Conservation (phyloP, 1,140 invertebrate species). For the Drosophila leontia region DNA sequence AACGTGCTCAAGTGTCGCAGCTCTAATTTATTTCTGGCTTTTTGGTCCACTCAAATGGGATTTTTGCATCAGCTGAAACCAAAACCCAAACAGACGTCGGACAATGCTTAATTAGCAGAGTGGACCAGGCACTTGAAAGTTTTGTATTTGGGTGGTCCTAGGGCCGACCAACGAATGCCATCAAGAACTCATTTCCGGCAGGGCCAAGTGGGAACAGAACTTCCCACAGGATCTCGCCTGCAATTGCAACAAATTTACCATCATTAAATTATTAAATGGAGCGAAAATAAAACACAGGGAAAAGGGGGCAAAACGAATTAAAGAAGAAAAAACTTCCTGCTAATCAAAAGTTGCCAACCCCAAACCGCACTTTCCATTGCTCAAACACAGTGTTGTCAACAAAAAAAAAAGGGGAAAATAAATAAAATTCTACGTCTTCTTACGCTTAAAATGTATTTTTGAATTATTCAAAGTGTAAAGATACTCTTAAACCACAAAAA, state of each 20-base stretch:
- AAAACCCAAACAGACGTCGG: constrained; percentile 24
- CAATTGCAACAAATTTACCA: constrained; percentile 47
- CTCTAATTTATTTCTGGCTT: constrained; percentile 51
- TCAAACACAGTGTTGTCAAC: constrained; percentile 1
- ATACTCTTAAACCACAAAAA: neutral
- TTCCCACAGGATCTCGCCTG: constrained; percentile 50
- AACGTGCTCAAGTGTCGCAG: constrained; percentile 31
- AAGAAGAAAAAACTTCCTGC: constrained; percentile 40
- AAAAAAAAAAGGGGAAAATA: neutral
- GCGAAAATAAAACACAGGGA: constrained; percentile 43
- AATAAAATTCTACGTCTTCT: no score
- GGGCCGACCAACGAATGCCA: constrained; percentile 33
- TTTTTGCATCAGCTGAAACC: constrained; percentile 41
- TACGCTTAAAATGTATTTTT: no score
- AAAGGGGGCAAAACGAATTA: constrained; percentile 11
- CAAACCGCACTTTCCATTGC: constrained; percentile 21
- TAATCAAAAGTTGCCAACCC: constrained; percentile 63
- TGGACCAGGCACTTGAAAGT: constrained; percentile 50
- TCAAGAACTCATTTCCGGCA: constrained; percentile 77
- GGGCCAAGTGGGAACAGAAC: constrained; percentile 24
- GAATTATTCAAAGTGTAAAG: neutral
- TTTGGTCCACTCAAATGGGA: constrained; percentile 33
- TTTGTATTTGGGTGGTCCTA: constrained; percentile 48
- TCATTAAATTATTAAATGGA: constrained; percentile 80
- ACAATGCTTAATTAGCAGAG: constrained; percentile 59